Evolutionary conservation across 2,113 vertebrate genomes (phyloP).

Genomic region (Nasalis larvatus): DNA sequence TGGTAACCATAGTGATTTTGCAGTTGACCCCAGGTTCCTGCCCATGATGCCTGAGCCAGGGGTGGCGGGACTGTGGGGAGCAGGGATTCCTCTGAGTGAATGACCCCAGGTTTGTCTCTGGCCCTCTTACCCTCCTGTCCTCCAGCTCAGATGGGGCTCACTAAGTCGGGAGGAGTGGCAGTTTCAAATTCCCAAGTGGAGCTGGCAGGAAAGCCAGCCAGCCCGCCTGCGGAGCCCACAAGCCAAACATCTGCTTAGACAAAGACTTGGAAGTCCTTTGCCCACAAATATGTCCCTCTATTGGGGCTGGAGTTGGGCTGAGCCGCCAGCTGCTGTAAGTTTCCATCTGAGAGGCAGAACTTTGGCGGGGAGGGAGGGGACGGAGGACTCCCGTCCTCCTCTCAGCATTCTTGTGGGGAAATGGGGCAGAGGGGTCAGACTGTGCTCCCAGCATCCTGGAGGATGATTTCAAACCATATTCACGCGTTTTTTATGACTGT

Average conservation of each 20-base stretch:
- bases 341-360: slow-evolving; percentile 34
- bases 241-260: slow-evolving; percentile 64
- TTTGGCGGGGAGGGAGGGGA: not conserved
- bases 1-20: not conserved
- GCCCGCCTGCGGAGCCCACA: not conserved
- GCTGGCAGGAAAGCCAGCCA: not conserved
- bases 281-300: slow-evolving; percentile 71
- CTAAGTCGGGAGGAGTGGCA: not conserved
- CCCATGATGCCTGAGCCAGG: not conserved
- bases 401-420: slow-evolving; percentile 41
- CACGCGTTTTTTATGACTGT: not conserved
- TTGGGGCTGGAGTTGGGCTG: not conserved
- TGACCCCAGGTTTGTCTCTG: not conserved
- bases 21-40: not conserved
- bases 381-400: too few species aligned
- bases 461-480: not conserved
- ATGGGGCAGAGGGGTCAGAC: not conserved
- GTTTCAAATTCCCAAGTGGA: slow-evolving; percentile 6
- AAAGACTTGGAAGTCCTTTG: slow-evolving; percentile 53
- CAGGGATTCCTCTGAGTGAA: too few species aligned
- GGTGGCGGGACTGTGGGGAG: too few species aligned
- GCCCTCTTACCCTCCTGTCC: not conserved
- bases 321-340: slow-evolving; percentile 24
- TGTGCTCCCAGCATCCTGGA: not conserved
- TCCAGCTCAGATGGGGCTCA: not conserved